A percentile compares a stretch with the other conserved stretches of the same genome.
Evolutionary conservation across 2,888 invertebrate genomes (phyloP).

Genomic region (Temnothorax unifasciatus): DNA sequence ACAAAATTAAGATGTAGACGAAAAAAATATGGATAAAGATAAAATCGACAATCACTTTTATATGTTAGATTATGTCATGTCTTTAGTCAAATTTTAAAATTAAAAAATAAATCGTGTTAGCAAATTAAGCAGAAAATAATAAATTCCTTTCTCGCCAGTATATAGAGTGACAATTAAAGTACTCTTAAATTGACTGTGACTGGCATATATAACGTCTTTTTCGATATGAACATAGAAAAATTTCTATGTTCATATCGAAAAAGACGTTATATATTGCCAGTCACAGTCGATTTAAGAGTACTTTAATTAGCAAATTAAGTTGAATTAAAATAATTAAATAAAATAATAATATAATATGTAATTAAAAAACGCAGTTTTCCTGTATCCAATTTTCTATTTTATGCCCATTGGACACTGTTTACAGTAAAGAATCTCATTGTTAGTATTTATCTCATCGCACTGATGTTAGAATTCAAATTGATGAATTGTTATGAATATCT

Average conservation of each 20-base stretch:
- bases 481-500: slow-evolving; percentile 76
- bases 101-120: background rate
- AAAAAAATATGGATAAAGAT: background rate
- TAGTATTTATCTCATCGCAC: slow-evolving; percentile 31
- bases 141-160: too few species aligned
- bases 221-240: too few species aligned
- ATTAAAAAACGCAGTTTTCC: background rate
- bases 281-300: too few species aligned
- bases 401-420: slow-evolving; percentile 70
- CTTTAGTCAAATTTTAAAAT: background rate
- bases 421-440: slow-evolving; percentile 63
- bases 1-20: slow-evolving; percentile 60
- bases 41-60: background rate
- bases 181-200: too few species aligned
- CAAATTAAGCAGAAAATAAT: too few species aligned
- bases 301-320: too few species aligned
- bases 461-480: slow-evolving; percentile 80
- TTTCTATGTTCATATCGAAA: too few species aligned
- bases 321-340: background rate
- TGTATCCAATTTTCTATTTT: slow-evolving; percentile 72
- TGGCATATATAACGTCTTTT: too few species aligned
- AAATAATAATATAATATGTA: background rate
- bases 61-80: background rate
- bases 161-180: too few species aligned
- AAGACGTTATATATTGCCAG: too few species aligned